Conservation (phyloP, 2,888 invertebrate species). For the Coronaproctus castanopsis region DNA sequence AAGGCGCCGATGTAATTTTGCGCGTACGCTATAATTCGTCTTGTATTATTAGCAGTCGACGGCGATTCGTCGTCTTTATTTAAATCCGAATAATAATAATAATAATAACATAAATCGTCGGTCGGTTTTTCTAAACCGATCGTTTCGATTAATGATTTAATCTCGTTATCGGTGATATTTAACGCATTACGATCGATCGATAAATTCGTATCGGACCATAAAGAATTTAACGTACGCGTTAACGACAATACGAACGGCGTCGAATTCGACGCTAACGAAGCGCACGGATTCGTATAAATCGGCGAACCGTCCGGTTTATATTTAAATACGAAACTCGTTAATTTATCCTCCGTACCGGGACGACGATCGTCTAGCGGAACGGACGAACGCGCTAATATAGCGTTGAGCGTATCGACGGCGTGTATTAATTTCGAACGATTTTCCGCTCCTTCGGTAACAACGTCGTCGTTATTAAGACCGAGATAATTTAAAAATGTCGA, state of each 20-base stretch:
- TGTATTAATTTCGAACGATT: slow-evolving; percentile 15
- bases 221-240: slow-evolving; percentile 55
- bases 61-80: too few species aligned
- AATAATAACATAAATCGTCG: too few species aligned
- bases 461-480: slow-evolving; percentile 8
- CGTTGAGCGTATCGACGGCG: slow-evolving; percentile 11
- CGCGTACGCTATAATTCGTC: slow-evolving; percentile 60
- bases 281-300: slow-evolving; percentile 68
- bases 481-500: slow-evolving; percentile 10
- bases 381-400: slow-evolving; percentile 13
- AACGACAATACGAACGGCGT: slow-evolving; percentile 59
- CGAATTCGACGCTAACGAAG: slow-evolving; percentile 58
- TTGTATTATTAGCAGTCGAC: slow-evolving; percentile 29
- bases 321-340: slow-evolving; percentile 6
- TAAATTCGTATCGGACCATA: slow-evolving; percentile 44
- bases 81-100: too few species aligned
- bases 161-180: slow-evolving; percentile 14
- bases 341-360: slow-evolving; percentile 7
- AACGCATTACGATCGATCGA: slow-evolving; percentile 7
- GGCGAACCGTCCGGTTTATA: slow-evolving; percentile 41
- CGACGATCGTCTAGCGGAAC: slow-evolving; percentile 3
- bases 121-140: too few species aligned
- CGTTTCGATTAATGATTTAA: slow-evolving; percentile 10
- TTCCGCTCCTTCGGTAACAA: slow-evolving; percentile 2
- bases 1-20: slow-evolving; percentile 57